phyloP scores from a whole-genome alignment of 2,888 invertebrate genomes.

The Isoperla grammatica region DNA sequence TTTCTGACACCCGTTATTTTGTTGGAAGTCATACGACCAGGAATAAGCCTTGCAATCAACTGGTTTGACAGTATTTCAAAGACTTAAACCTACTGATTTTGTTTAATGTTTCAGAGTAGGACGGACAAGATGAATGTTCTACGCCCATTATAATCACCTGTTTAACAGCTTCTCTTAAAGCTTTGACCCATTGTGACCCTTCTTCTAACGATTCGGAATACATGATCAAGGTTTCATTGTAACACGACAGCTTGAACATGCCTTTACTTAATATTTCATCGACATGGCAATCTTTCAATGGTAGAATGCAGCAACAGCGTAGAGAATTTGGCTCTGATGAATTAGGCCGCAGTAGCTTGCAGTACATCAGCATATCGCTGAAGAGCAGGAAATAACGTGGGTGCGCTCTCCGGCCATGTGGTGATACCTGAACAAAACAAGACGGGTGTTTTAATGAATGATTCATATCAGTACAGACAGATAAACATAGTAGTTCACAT shows the following conservation, averaged over 20 bases:
- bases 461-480: too few relatives aligned
- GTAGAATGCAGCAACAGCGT: conserved; percentile 61
- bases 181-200: conserved; percentile 53
- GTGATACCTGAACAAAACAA: conserved; percentile 32
- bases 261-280: conserved; percentile 53
- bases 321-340: conserved; percentile 54
- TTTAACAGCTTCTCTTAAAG: conserved; percentile 51
- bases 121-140: too few relatives aligned
- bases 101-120: too few relatives aligned
- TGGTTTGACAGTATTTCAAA: too few relatives aligned
- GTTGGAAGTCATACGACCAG: too few relatives aligned
- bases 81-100: too few relatives aligned
- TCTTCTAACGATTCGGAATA: conserved; percentile 51
- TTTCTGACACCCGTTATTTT: too few relatives aligned
- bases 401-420: conserved; percentile 37
- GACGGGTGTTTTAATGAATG: too few relatives aligned
- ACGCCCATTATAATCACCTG: conserved; percentile 42
- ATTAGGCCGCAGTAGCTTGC: conserved; percentile 55
- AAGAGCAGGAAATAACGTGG: conserved; percentile 63
- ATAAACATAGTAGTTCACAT: too few relatives aligned
- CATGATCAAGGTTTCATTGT: conserved; percentile 52
- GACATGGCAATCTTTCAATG: conserved; percentile 63
- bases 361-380: conserved; percentile 68
- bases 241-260: conserved; percentile 55
- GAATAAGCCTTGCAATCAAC: too few relatives aligned